Base-by-base conservation (phyloP, 2,797 vertebrate species). In the Cynopterus sphinx region DNA sequence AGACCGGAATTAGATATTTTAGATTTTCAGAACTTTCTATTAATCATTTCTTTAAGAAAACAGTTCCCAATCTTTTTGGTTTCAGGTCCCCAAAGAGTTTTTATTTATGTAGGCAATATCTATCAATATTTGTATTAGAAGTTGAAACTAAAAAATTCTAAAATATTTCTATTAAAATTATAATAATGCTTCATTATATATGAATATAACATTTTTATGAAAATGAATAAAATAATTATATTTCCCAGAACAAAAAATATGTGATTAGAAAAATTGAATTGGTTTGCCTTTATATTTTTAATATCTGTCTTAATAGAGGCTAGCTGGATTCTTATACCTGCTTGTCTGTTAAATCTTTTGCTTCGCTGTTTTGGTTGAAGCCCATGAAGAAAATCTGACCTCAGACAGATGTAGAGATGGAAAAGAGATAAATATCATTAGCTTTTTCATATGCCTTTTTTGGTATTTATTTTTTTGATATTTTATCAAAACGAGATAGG, bases 11-110 rank as follows among this genome's bases (percentile, higher is more conserved):
- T 70, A 31, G 70, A 39, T 65, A 79, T 77, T 79, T 92, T 92
- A 41, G 22, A 59, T 94, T 95, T 96, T 92, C n/a, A 92, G 78
- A 88, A 51, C 33, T 93, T 70, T 57, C 61, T 74, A 21, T 81
- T 65, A 46, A 41, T 89, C 90, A 17, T 95, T 93, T 26, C 39
- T 28, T 61, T 90, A 77, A n/a, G 49, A 81, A 36, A 90, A 77
- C 3, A 70, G 15, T 71, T 79, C 49, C 75, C 31, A 92, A 68
- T 24, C 19, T 22, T 94, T 49, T 63, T 90, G 12, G 71, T 67
- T 65, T 92, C 11, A n/a, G 59, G 39, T 84, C 7, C 7, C 41
- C 9, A 46, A 81, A 91, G 39, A 68, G 36, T 51, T 86, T 86
- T 73, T 67, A 49, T 68, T 59, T 59, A 39, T 67, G 24, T 78